Conservation (phyloP, 2,888 invertebrate species). For the Trichogramma dendrolimi region DNA sequence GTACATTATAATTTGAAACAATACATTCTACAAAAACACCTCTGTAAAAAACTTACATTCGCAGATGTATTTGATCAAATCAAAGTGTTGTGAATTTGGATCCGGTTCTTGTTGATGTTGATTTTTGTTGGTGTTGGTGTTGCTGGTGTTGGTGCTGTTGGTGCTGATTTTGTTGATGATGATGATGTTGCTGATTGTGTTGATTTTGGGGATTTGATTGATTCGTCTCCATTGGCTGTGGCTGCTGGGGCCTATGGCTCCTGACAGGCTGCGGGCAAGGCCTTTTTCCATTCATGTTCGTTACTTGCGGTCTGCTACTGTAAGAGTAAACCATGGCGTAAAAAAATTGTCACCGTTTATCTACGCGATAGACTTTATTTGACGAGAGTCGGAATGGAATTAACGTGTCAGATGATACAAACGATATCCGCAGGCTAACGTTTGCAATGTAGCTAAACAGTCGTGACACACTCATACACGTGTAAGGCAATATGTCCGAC, state of each 20-base stretch:
- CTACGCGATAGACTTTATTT: too few relatives aligned
- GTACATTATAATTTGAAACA: not conserved
- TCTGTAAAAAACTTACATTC: conserved; percentile 55
- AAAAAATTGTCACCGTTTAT: too few relatives aligned
- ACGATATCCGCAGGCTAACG: too few relatives aligned
- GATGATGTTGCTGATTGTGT: too few relatives aligned
- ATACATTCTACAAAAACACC: not conserved
- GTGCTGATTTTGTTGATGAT: too few relatives aligned
- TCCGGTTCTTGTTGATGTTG: conserved; percentile 30
- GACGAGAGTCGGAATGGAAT: too few relatives aligned
- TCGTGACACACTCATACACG: too few relatives aligned
- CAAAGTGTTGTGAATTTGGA: conserved; percentile 64
- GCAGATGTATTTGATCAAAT: conserved; percentile 73
- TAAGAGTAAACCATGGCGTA: not conserved
- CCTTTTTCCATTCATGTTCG: conserved; percentile 50
- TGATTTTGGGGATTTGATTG: too few relatives aligned
- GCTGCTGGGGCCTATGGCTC: conserved; percentile 36
- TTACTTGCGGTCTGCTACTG: conserved; percentile 43
- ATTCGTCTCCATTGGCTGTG: conserved; percentile 9
- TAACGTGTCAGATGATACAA: too few relatives aligned
- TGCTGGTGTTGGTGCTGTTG: too few relatives aligned
- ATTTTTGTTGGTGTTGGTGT: not conserved
- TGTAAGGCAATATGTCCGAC: too few relatives aligned
- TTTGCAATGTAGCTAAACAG: too few relatives aligned
- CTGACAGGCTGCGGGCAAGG: conserved; percentile 43